phyloP scores from a whole-genome alignment of 1,140 invertebrate genomes.

The Pentalonia nigronervosa region DNA sequence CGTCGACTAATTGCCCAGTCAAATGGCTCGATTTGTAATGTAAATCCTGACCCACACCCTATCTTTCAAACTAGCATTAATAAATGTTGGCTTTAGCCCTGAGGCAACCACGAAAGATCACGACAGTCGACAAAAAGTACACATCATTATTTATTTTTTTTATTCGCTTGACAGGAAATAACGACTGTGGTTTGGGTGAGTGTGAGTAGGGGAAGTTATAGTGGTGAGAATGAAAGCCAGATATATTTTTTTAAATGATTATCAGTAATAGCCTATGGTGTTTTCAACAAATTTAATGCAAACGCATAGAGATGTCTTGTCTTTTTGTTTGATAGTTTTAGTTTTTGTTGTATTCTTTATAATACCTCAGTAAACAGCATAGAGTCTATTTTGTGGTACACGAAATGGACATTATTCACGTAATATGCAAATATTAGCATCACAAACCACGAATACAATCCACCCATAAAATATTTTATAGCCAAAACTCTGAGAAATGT shows the following conservation, averaged over 20 bases:
- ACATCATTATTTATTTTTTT: conserved; percentile 52
- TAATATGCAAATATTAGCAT: conserved; percentile 34
- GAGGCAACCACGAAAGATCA: conserved; percentile 30
- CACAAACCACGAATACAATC: not conserved
- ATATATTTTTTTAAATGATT: conserved; percentile 34
- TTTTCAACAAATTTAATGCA: conserved; percentile 13
- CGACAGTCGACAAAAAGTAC: conserved; percentile 51
- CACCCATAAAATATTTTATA: conserved; percentile 29
- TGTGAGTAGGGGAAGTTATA: not conserved
- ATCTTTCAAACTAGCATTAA: conserved; percentile 37
- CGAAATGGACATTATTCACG: not conserved
- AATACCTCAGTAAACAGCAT: not conserved
- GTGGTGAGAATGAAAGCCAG: not conserved
- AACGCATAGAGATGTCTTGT: not conserved
- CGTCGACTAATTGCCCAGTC: conserved; percentile 53
- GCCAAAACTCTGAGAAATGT: not conserved
- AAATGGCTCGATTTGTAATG: conserved; percentile 53
- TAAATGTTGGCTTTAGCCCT: conserved; percentile 41
- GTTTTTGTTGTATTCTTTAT: conserved; percentile 15
- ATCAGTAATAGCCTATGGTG: not conserved
- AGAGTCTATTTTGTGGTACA: not conserved
- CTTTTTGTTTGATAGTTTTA: not conserved
- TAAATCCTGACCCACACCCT: conserved; percentile 31
- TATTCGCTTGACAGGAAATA: conserved; percentile 45
- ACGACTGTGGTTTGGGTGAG: not conserved